Percentiles rank a stretch among this genome's conserved stretches.
phyloP scores from a whole-genome alignment of 2,113 vertebrate species.

The Erinaceus europaeus region DNA sequence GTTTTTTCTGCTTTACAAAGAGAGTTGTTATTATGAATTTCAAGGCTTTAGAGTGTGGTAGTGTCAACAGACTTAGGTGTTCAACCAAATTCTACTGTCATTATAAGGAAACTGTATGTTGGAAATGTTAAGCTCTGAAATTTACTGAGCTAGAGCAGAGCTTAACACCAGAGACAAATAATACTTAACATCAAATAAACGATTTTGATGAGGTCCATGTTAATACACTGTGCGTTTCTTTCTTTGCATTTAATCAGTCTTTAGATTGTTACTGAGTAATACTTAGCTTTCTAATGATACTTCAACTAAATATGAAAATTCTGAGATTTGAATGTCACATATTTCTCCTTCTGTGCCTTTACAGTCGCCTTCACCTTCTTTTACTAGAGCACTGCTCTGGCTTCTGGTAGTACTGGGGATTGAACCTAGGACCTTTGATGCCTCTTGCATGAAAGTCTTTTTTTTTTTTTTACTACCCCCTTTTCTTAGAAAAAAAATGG shows the following conservation, averaged over 20 bases:
- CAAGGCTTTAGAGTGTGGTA: neutral
- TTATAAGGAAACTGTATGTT: neutral
- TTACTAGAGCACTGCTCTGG: no score
- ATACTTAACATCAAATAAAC: neutral
- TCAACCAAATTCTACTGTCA: neutral
- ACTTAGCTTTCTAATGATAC: neutral
- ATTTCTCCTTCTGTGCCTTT: no score
- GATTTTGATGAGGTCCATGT: neutral
- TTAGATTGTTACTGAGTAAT: neutral
- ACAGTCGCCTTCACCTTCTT: no score
- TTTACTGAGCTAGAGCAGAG: neutral
- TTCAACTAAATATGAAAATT: neutral
- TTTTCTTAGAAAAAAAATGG: no score
- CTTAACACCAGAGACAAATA: neutral
- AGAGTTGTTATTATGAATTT: neutral
- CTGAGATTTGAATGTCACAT: no score
- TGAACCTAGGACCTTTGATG: no score
- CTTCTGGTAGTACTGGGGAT: no score
- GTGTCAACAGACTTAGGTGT: neutral
- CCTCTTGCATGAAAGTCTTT: no score
- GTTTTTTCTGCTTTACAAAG: neutral
- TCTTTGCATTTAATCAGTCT: neutral
- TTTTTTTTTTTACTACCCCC: no score
- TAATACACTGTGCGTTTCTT: neutral
- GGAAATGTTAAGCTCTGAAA: neutral